Conservation (phyloP, 2,797 vertebrate species). For the Alcedo atthis region DNA sequence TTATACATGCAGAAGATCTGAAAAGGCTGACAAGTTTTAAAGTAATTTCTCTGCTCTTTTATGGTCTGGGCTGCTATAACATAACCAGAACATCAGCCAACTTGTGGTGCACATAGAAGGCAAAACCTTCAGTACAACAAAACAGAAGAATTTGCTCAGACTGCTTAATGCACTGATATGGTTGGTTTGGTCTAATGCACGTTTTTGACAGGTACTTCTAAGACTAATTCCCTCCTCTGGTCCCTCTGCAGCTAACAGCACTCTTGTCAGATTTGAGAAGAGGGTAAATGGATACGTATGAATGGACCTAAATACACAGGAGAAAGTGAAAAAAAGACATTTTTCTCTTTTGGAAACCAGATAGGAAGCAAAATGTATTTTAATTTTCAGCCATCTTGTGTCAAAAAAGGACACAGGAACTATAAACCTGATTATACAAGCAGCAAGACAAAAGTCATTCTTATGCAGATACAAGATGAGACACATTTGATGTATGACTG, state of each 20-base stretch:
- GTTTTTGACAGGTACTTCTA: not conserved
- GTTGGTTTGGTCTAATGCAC: not conserved
- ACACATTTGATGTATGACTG: not conserved
- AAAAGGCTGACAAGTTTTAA: not conserved
- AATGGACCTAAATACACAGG: not conserved
- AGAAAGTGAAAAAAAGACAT: not conserved
- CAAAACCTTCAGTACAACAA: not conserved
- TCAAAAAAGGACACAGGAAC: not conserved
- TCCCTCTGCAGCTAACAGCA: not conserved
- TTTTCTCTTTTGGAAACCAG: not conserved
- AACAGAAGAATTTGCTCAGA: not conserved
- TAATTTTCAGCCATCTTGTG: not conserved
- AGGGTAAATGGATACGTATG: rapidly evolving
- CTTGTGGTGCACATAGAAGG: not conserved
- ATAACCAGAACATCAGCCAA: not conserved
- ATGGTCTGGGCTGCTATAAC: not conserved
- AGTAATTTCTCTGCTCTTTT: not conserved
- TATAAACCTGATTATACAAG: not conserved
- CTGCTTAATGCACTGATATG: not conserved
- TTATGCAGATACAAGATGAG: not conserved
- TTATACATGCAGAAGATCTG: not conserved
- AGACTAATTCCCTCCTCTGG: not conserved
- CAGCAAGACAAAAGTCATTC: not conserved
- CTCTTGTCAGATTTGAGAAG: not conserved
- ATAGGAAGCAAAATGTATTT: not conserved